Percentiles rank a stretch among this genome's conserved stretches.
These are phyloP conservation scores for Brachyhypopomus occidentalis DNA, from an alignment of 2,113 vertebrate species.

Conservation along the genomic window DNA sequence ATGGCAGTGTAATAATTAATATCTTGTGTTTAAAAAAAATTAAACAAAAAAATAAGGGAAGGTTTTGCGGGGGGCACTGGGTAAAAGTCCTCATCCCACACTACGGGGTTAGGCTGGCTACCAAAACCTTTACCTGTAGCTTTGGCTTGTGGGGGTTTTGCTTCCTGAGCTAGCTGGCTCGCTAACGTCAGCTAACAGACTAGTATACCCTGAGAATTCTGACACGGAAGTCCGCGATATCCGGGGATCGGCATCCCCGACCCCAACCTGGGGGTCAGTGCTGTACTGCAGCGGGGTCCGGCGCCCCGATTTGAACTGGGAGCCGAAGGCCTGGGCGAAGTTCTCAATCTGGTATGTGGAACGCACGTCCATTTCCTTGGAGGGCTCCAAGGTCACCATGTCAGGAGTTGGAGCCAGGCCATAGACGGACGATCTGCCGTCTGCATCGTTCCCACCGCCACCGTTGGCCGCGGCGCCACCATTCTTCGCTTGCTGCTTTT, in stretches of 20 bases:
- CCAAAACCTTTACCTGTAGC: constrained; percentile 93
- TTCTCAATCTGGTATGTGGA: constrained; percentile 98
- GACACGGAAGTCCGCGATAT: constrained; percentile 93
- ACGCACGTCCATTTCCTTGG: constrained; percentile 88
- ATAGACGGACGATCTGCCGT: constrained; percentile 74
- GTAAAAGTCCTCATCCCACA: constrained; percentile 44
- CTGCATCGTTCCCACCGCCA: constrained; percentile 51
- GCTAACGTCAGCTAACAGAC: constrained; percentile 97
- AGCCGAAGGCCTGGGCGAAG: constrained; percentile 99
- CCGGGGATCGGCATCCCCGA: constrained; percentile 90
- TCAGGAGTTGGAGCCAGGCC: constrained; percentile 82
- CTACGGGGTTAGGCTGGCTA: constrained; percentile 36
- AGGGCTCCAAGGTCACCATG: constrained; percentile 87
- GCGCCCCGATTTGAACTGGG: constrained; percentile 97
- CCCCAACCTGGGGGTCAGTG: constrained; percentile 81
- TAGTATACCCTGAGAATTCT: constrained; percentile 99
- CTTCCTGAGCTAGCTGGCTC: constrained; percentile 98
- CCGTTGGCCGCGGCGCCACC: constrained; percentile 8
- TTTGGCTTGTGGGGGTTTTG: constrained; percentile 98
- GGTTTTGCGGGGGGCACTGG: constrained; percentile 17
- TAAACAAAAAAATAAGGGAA: background rate
- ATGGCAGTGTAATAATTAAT: constrained; percentile 91
- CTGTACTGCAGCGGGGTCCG: constrained; percentile 94
- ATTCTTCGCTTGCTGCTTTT: constrained; percentile 88
- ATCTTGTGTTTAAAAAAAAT: constrained; percentile 37